A percentile compares a stretch with the other conserved stretches of the same genome.
phyloP scores from a whole-genome alignment of 2,113 vertebrate genomes.

The Aplodontia rufa region DNA sequence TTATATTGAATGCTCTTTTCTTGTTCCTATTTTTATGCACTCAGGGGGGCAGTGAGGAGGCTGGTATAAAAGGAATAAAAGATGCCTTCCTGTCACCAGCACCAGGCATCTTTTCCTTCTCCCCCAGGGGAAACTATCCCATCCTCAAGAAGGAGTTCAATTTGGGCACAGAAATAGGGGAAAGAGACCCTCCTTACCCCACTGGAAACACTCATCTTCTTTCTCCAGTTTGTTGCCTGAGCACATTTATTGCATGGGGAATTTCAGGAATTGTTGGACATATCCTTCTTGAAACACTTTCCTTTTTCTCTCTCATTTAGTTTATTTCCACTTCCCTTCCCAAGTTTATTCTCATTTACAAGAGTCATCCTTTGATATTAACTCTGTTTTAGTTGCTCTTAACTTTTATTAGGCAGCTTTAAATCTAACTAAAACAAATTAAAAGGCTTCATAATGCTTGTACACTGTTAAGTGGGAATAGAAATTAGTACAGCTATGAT shows the following conservation, averaged over 20 bases:
- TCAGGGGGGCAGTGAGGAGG: background rate
- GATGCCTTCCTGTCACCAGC: background rate
- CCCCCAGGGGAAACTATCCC: background rate
- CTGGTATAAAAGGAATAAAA: background rate
- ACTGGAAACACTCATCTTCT: background rate
- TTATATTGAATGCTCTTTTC: background rate
- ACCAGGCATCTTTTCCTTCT: background rate
- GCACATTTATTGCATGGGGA: background rate
- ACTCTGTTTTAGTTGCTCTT: background rate
- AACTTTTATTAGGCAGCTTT: slow-evolving; percentile 7
- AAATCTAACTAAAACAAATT: background rate
- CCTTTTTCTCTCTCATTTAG: background rate
- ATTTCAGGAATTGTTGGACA: background rate
- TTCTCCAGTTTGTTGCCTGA: background rate
- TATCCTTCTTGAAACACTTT: background rate
- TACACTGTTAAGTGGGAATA: background rate
- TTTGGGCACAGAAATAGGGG: background rate
- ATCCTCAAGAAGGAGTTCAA: background rate
- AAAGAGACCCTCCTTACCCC: background rate
- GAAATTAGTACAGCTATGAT: background rate
- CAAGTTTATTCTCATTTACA: background rate
- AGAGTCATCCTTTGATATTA: slow-evolving; percentile 3
- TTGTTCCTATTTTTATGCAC: background rate
- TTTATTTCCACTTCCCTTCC: background rate
- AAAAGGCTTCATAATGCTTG: slow-evolving; percentile 19